Percentiles rank a stretch among this genome's conserved stretches.
Conservation (phyloP, 2,797 vertebrate genomes). For the Myioborus miniatus region DNA sequence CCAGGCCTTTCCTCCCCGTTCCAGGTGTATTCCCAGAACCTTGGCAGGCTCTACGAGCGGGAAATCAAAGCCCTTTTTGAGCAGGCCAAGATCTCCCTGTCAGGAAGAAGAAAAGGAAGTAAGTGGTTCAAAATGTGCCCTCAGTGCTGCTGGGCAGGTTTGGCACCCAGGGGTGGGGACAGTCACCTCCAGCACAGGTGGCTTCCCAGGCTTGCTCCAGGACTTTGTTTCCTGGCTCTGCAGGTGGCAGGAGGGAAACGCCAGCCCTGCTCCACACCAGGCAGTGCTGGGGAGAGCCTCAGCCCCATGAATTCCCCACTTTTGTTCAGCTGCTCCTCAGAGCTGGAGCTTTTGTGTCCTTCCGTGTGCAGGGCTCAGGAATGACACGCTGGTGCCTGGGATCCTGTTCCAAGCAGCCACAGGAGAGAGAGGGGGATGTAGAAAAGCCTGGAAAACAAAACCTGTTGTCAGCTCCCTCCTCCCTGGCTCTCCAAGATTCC, state of each 20-base stretch:
- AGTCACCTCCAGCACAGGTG: neutral
- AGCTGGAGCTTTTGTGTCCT: neutral
- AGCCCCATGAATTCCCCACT: fast-evolving
- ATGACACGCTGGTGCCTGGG: neutral
- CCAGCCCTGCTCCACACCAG: neutral
- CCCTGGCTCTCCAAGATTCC: neutral
- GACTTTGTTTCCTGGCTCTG: neutral
- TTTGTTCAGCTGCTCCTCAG: neutral
- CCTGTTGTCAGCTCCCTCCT: neutral
- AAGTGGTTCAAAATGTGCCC: neutral
- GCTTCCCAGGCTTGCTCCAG: neutral
- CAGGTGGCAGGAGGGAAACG: neutral
- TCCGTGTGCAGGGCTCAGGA: neutral
- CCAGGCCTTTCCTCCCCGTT: neutral
- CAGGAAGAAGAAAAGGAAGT: constrained; percentile 38
- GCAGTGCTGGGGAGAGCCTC: no score
- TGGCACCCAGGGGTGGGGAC: neutral
- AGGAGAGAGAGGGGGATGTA: neutral
- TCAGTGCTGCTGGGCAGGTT: neutral
- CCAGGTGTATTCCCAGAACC: constrained; percentile 60
- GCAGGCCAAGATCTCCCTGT: constrained; percentile 13
- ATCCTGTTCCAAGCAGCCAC: fast-evolving
- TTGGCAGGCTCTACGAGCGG: constrained; percentile 13
- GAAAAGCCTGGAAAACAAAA: neutral
- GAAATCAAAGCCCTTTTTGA: constrained; percentile 58